phyloP scores from a whole-genome alignment of 35 echinoderm and acorn worm genomes.

The Anneissia japonica region DNA sequence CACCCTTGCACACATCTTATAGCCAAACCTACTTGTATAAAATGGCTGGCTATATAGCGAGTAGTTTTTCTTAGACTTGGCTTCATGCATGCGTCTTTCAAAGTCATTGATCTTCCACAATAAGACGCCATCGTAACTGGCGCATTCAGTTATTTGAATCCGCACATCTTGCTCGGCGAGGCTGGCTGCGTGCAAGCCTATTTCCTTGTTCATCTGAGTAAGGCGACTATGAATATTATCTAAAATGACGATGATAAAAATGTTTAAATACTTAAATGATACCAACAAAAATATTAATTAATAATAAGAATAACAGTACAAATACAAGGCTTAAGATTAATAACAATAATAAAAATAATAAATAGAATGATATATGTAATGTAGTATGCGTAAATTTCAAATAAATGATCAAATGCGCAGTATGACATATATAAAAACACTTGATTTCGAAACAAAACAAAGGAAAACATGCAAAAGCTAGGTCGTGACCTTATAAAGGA shows the following conservation, averaged over 20 bases:
- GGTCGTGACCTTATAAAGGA: no score
- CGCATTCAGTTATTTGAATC: constrained; percentile 65
- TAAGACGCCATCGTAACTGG: constrained; percentile 68
- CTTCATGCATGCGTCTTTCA: constrained; percentile 56
- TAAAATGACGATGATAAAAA: not conserved
- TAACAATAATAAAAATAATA: no score
- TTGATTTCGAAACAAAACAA: no score
- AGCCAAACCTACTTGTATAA: constrained; percentile 7
- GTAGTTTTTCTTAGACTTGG: constrained; percentile 70
- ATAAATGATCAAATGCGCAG: no score
- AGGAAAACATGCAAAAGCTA: no score
- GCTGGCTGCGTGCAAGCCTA: constrained; percentile 68
- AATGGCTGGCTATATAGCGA: constrained; percentile 90
- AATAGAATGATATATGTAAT: no score
- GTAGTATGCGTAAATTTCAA: no score
- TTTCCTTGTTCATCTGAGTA: constrained; percentile 52
- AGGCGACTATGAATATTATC: constrained; percentile 6
- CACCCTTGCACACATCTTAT: constrained; percentile 24
- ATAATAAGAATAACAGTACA: no score
- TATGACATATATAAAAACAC: no score
- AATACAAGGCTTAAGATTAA: no score
- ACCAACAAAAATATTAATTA: no score
- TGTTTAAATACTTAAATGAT: no score
- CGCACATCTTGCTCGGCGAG: constrained; percentile 89
- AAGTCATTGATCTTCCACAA: constrained; percentile 96